phyloP scores from a whole-genome alignment of 2,797 vertebrate species.

The Sparidentex hasta region DNA sequence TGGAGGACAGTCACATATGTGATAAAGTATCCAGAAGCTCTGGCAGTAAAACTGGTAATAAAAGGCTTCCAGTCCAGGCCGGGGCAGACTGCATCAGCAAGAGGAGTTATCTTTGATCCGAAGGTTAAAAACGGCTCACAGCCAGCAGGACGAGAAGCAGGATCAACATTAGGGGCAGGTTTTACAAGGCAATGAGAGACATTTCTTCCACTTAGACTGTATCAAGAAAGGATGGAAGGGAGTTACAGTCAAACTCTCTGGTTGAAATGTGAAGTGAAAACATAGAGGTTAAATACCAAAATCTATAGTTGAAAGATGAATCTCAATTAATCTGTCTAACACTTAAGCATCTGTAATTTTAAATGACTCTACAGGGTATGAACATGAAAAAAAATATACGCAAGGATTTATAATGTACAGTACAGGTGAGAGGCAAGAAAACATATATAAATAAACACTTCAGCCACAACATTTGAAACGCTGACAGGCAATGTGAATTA shows the following conservation, averaged over 20 bases:
- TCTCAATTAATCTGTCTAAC: not conserved
- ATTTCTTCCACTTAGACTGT: not conserved
- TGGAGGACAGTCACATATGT: slow-evolving; percentile 1
- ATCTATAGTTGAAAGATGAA: not conserved
- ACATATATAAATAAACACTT: not conserved
- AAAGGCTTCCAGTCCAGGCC: slow-evolving; percentile 15
- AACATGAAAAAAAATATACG: not conserved
- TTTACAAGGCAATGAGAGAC: slow-evolving; percentile 16
- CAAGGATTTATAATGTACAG: not conserved
- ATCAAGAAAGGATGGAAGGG: not conserved
- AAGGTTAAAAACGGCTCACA: slow-evolving; percentile 20
- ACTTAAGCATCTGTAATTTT: not conserved
- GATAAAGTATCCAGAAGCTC: slow-evolving; percentile 1
- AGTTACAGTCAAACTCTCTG: not conserved
- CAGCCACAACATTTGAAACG: no score
- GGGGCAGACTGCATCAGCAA: slow-evolving; percentile 24
- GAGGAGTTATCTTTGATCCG: slow-evolving; percentile 35
- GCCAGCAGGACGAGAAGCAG: not conserved
- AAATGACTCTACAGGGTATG: not conserved
- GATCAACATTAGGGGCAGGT: slow-evolving; percentile 4
- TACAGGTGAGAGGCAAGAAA: not conserved
- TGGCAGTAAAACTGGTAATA: slow-evolving; percentile 18
- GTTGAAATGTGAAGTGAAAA: slow-evolving; percentile 6
- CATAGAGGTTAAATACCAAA: not conserved
- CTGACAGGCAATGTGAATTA: no score